A percentile compares a stretch with the other conserved stretches of the same genome.
Conservation (phyloP, 2,113 vertebrate species). For the Chamaetylas fuelleborni region DNA sequence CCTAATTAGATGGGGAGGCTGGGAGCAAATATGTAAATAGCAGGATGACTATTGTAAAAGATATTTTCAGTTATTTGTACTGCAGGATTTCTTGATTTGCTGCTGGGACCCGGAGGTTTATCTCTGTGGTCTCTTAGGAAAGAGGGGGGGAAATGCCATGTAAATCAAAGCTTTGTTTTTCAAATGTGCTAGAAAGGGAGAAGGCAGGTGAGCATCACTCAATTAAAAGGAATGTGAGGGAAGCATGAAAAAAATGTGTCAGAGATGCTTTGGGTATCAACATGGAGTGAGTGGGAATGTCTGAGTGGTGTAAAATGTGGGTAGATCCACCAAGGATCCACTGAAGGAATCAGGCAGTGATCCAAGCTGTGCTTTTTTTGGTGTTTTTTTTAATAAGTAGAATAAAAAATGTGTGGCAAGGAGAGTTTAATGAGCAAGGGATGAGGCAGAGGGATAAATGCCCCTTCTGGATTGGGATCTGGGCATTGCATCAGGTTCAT, state of each 20-base stretch:
- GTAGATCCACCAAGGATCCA: background rate
- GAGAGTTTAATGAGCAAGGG: background rate
- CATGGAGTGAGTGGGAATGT: background rate
- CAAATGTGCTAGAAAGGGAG: background rate
- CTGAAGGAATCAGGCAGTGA: background rate
- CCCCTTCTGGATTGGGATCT: background rate
- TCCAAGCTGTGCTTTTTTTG: no score
- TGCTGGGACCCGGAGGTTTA: conserved; percentile 34
- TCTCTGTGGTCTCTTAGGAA: background rate
- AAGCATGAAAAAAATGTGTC: background rate
- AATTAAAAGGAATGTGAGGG: background rate
- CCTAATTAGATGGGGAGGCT: conserved; percentile 52
- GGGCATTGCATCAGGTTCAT: background rate
- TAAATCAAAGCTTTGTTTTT: conserved; percentile 2
- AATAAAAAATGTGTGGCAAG: background rate
- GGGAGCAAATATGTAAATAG: conserved; percentile 55
- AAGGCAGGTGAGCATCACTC: background rate
- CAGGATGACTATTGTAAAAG: background rate
- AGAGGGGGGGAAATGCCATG: background rate
- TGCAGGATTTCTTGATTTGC: conserved; percentile 38
- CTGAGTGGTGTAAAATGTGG: background rate
- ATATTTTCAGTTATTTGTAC: conserved; percentile 23
- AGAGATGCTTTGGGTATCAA: background rate
- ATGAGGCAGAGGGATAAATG: background rate
- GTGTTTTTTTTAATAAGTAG: background rate